Evolutionary conservation across 2,113 vertebrate species (phyloP).

Genomic region (Ciconia maguari): DNA sequence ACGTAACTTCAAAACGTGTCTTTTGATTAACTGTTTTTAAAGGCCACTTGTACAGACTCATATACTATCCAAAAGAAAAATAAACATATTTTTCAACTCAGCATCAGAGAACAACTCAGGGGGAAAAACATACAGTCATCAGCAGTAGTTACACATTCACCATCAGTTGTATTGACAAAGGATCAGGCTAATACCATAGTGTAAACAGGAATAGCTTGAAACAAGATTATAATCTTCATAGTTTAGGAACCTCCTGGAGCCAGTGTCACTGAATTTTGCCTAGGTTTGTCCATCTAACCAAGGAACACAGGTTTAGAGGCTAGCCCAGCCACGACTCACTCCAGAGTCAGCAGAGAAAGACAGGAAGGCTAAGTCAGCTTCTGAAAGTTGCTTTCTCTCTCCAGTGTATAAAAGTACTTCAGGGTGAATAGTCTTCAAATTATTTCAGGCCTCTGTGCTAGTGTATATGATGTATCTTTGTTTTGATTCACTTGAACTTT

Average conservation of each 20-base stretch:
- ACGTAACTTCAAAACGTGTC: background rate
- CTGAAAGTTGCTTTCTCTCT: background rate
- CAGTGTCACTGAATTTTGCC: background rate
- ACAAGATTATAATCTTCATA: background rate
- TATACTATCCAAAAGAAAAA: background rate
- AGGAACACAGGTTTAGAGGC: background rate
- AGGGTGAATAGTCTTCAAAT: background rate
- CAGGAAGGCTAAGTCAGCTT: background rate
- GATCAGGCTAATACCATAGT: fast-evolving
- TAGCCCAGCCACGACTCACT: background rate
- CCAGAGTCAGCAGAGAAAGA: background rate
- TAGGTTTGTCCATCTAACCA: background rate
- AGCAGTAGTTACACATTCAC: background rate
- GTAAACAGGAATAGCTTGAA: background rate
- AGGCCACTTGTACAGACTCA: background rate
- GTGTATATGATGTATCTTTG: background rate
- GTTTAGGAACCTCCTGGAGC: background rate
- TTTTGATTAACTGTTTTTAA: background rate
- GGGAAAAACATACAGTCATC: background rate
- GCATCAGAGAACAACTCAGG: background rate
- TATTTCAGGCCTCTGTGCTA: background rate
- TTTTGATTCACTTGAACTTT: background rate
- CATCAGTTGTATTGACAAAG: background rate
- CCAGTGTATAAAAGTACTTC: background rate
- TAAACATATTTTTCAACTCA: background rate